Evolutionary conservation across 2,797 vertebrate genomes (phyloP).

Genomic region (Amphiprion clarkii): DNA sequence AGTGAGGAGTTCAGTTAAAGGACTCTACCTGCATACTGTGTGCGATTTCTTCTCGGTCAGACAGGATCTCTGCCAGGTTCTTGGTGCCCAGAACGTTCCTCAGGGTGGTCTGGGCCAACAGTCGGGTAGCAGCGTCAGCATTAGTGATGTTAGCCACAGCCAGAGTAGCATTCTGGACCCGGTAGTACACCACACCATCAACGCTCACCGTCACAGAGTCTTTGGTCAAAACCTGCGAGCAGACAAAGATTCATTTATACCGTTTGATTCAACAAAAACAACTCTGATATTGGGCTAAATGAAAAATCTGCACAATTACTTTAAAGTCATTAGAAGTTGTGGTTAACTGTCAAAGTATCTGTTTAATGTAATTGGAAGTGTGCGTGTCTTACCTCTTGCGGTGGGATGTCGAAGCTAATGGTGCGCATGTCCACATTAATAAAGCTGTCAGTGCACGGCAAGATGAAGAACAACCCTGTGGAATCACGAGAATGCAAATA

Average conservation of each 20-base stretch:
- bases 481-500: constrained; percentile 65
- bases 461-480: constrained; percentile 93
- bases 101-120: constrained; percentile 95
- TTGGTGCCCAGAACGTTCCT: constrained; percentile 97
- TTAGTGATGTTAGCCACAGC: constrained; percentile 97
- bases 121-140: constrained; percentile 92
- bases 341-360: constrained; percentile 18
- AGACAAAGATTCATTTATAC: too few species aligned
- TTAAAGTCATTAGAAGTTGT: constrained; percentile 26
- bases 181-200: constrained; percentile 96
- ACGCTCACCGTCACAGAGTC: constrained; percentile 96
- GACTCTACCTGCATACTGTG: constrained; percentile 94
- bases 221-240: constrained; percentile 92
- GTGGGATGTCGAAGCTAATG: constrained; percentile 96
- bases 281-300: background rate
- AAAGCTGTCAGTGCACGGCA: constrained; percentile 97
- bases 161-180: constrained; percentile 93
- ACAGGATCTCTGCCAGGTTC: constrained; percentile 95
- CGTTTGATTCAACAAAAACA: background rate
- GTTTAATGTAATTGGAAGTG: constrained; percentile 25
- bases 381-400: constrained; percentile 90
- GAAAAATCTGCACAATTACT: background rate
- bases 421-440: constrained; percentile 99
- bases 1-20: background rate
- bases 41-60: constrained; percentile 95